A percentile compares a stretch with the other conserved stretches of the same genome.
phyloP scores from a whole-genome alignment of 2,113 vertebrate species.

The Corynorhinus townsendii region DNA sequence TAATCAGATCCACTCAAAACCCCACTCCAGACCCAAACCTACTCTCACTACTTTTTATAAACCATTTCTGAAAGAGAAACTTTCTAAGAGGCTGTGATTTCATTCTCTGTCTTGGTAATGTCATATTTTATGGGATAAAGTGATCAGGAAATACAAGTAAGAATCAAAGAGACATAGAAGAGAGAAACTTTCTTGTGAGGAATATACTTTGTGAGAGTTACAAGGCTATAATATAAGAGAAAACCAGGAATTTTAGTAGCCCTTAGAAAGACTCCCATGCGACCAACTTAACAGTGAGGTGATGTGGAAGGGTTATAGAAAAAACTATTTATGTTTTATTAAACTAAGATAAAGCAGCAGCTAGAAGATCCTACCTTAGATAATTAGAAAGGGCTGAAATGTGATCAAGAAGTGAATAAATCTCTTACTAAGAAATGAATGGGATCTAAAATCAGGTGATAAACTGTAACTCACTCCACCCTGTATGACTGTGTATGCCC shows the following conservation, averaged over 20 bases:
- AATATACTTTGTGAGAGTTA: neutral
- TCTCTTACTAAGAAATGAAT: neutral
- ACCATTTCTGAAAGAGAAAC: neutral
- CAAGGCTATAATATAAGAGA: neutral
- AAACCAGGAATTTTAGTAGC: neutral
- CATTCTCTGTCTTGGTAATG: neutral
- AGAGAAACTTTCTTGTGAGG: neutral
- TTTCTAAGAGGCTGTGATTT: neutral
- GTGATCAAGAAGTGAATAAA: neutral
- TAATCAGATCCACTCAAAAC: neutral
- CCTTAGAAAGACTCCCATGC: neutral
- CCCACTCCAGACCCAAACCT: neutral
- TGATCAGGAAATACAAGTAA: slow-evolving; percentile 10
- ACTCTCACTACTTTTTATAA: neutral
- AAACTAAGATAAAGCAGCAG: neutral
- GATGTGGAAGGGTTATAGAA: neutral
- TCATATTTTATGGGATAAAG: neutral
- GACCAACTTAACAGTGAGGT: neutral
- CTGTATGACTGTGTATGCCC: neutral
- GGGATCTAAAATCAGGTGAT: neutral
- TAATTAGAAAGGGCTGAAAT: neutral
- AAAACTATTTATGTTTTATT: neutral
- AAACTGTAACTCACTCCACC: rapidly evolving
- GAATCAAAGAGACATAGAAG: neutral
- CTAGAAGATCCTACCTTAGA: neutral